phyloP scores from a whole-genome alignment of 1,140 invertebrate species.

The Tetraneura akinire region DNA sequence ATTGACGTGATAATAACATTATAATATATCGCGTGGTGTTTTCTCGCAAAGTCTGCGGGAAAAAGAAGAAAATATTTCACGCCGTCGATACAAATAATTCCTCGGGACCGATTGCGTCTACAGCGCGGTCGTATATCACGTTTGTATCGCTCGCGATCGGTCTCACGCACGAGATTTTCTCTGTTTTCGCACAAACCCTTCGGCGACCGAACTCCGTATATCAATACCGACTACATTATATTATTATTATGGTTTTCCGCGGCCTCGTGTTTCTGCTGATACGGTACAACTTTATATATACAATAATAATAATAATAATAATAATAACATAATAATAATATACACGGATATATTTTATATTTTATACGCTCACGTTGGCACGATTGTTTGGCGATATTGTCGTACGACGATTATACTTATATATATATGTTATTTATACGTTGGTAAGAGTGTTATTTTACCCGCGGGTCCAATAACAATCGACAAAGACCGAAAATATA shows the following conservation, averaged over 20 bases:
- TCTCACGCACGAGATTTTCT: neutral
- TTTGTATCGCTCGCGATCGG: slow-evolving; percentile 5
- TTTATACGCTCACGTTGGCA: too few relatives aligned
- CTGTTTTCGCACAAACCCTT: slow-evolving; percentile 14
- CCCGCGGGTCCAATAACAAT: neutral
- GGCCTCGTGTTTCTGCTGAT: neutral
- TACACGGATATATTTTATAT: too few relatives aligned
- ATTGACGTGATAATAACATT: neutral
- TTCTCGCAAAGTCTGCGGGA: neutral
- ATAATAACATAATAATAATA: too few relatives aligned
- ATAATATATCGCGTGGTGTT: too few relatives aligned
- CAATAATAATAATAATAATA: neutral
- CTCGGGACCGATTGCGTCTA: neutral
- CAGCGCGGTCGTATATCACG: neutral
- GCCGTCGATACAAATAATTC: neutral
- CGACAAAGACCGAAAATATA: neutral
- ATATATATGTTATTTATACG: too few relatives aligned
- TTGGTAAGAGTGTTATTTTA: neutral
- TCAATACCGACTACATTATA: neutral
- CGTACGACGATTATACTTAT: too few relatives aligned
- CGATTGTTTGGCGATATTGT: too few relatives aligned
- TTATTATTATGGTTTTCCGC: too few relatives aligned
- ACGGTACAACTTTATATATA: neutral
- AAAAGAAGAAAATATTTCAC: neutral
- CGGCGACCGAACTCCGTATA: neutral